Base-by-base conservation (phyloP, 2,113 vertebrate genomes). In the Alexandromys fortis region DNA sequence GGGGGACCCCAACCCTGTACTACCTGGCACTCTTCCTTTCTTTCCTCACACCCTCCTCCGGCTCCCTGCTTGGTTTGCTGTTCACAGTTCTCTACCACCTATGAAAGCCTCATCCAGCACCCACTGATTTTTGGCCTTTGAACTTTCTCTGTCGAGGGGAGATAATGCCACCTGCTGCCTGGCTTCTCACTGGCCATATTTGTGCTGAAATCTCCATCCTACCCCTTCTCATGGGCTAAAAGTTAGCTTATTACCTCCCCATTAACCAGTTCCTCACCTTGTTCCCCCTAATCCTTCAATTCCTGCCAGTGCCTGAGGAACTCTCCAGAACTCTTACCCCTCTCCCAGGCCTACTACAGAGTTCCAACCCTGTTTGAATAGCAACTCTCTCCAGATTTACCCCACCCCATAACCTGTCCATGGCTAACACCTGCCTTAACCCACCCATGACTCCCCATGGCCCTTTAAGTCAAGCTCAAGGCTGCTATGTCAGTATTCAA, bases 381-480 rank as follows among this genome's bases (percentile, higher is more conserved):
- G 30, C 0, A 0, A 0, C 61, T 73, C 91, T 86, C 93, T 91
- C 82, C 86, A 35, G 12, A 63, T 61, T 61, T 22, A 92, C 12
- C 35, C 19, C 55, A 1, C 21, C 3, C 0, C 85, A 11, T n/a
- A 81, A 21, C 63, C 70, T 78, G 78, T 22, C 55, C 13, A 35
- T 7, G 38, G 26, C 58, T 13, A 13, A 72, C 33, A 11, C 52
- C 55, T 91, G 63, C 75, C 55, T 78, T 58, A 86, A 79, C 33
- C 35, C 33, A 83, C 35, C 78, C 42, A 26, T 52, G 58, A 78
- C 38, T 94, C 73, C 79, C 68, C 42, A 65, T 19, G 86, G 22
- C 78, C 79, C 94, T 96, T 79, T 47, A 38, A 91, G 42, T 52
- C 45, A 86, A 78, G 42, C 55, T 83, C 77, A 38, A 77, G 47